Base-by-base conservation (phyloP, 2,113 vertebrate species). In the Oxygymnocypris stewartii region DNA sequence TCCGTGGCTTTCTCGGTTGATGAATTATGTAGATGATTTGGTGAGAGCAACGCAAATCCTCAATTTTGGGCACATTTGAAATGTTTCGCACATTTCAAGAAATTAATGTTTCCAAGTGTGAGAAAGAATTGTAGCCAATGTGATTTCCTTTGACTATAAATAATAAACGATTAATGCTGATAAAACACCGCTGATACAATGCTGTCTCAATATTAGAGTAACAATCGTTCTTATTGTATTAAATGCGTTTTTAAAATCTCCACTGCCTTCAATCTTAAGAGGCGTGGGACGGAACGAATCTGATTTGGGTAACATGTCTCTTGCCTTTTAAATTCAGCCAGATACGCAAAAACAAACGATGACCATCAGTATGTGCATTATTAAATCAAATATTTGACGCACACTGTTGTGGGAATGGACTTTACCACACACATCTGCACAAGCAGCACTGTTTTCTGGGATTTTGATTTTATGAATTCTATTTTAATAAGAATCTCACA, bases 381-480 rank as follows among this genome's bases (percentile, higher is more conserved):
- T 94, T 94, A 90, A 92, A 91, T 92, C 88, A 92, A 93, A 92
- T 91, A 94, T 92, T 93, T 92, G 92, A 91, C 88, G 65, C 54
- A 28, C 40, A 51, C 80, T 2, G 88, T 89, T 89, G 74, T 82
- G 92, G 90, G 91, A 91, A 37, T 79, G 28, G 12, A 35, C 49
- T 75, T 82, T 67, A 47, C 63, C 59, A 8, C 42, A 20, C 31
- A 12, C 18, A 2, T 51, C 25, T 61, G 11, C 47, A 12, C 76
- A 49, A 37, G 7, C 25, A 18, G 47, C 8, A 3, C n/a, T 49
- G 16, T 35, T 78, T 79, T 79, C 8, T 79, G 16, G 35, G 1
- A 35, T 28, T 65, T 5, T 6, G n/a, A n/a, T 31, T 31, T 1
- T 1, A 57, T 20, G n/a, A 71, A 8, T 81, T 73, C 4, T 23